Percentiles rank a stretch among this genome's conserved stretches.
Evolutionary conservation across 2,888 invertebrate species (phyloP).

Genomic region (Spilarctia lutea): DNA sequence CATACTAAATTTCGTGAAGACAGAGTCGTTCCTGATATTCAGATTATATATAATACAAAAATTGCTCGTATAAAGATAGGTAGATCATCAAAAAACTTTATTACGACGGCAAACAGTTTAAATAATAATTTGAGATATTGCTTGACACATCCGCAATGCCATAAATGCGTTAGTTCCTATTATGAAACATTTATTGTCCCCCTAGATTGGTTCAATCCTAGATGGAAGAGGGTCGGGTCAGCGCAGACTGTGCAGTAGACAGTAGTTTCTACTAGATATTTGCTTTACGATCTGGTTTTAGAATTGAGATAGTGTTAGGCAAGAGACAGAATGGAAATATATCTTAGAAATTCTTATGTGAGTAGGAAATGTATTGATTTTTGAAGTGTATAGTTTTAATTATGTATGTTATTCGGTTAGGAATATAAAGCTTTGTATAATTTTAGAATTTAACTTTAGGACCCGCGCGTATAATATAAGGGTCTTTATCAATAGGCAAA

Average conservation of each 20-base stretch:
- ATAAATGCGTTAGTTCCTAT: neutral
- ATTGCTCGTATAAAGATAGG: too few species aligned
- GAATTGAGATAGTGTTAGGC: neutral
- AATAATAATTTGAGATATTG: neutral
- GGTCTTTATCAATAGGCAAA: too few species aligned
- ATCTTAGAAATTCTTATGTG: neutral
- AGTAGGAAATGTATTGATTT: neutral
- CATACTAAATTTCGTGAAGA: too few species aligned
- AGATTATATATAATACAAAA: too few species aligned
- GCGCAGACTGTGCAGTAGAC: neutral
- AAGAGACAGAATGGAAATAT: neutral
- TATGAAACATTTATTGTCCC: neutral
- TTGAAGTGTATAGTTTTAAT: neutral
- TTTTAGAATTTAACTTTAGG: too few species aligned
- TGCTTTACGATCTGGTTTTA: neutral
- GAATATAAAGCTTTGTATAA: too few species aligned
- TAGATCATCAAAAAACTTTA: too few species aligned
- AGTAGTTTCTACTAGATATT: neutral
- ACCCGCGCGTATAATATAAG: too few species aligned
- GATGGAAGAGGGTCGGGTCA: neutral
- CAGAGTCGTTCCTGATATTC: too few species aligned
- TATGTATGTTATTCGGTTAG: too few species aligned
- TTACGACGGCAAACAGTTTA: neutral
- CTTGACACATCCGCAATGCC: neutral
- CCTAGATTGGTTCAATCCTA: neutral